phyloP scores from a whole-genome alignment of 1,140 invertebrate species.

The Tribolium madens region DNA sequence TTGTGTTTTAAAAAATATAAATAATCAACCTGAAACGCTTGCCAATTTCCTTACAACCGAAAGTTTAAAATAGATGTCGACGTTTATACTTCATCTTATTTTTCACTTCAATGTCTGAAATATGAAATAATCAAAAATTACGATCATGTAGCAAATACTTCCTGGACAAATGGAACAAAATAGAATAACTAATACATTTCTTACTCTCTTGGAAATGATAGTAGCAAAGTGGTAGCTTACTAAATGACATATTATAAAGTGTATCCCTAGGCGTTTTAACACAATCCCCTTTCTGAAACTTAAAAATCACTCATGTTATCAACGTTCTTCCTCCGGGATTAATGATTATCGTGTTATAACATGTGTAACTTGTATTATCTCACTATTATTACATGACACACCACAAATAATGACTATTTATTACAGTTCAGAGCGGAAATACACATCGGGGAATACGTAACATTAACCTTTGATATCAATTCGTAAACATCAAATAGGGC shows the following conservation, averaged over 20 bases:
- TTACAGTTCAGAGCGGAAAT: conserved; percentile 27
- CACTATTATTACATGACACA: conserved; percentile 36
- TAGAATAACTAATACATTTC: too few species aligned
- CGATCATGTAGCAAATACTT: not conserved
- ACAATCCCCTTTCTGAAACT: not conserved
- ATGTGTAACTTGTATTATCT: conserved; percentile 25
- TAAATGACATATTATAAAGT: not conserved
- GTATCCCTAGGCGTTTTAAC: not conserved
- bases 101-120: not conserved
- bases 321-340: conserved; percentile 10
- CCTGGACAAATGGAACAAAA: too few species aligned
- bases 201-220: not conserved
- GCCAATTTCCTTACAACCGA: conserved; percentile 34
- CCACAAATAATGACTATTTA: conserved; percentile 39
- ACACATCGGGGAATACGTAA: conserved; percentile 28
- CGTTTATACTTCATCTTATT: conserved; percentile 18
- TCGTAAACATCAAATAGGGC: conserved; percentile 4
- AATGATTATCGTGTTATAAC: conserved; percentile 33
- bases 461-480: conserved; percentile 35
- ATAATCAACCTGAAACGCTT: conserved; percentile 23
- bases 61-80: conserved; percentile 21
- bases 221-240: not conserved
- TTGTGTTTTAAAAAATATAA: conserved; percentile 31
- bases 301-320: conserved; percentile 14
- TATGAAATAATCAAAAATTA: not conserved